These are phyloP conservation scores for Temnothorax longispinosus DNA, from an alignment of 1,140 invertebrate species.

Conservation along the genomic window DNA sequence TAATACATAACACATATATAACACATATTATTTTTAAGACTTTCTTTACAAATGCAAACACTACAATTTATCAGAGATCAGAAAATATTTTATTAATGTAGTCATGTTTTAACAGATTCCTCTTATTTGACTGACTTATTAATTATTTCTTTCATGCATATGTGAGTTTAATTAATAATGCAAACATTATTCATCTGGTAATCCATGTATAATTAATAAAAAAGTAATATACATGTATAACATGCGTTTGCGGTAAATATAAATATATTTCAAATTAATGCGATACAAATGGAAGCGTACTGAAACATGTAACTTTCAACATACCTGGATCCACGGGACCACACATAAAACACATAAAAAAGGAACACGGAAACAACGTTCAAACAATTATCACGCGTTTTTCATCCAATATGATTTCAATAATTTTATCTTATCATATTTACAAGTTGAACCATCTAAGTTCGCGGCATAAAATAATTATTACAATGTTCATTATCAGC, in stretches of 20 bases:
- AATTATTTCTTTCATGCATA: constrained; percentile 17
- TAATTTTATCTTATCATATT: constrained; percentile 3
- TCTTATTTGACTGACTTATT: not conserved
- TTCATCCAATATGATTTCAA: constrained; percentile 13
- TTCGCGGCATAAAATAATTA: constrained; percentile 12
- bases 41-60: not conserved
- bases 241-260: not conserved
- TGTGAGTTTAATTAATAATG: constrained; percentile 8
- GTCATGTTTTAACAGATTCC: not conserved
- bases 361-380: constrained; percentile 74
- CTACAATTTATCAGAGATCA: not conserved
- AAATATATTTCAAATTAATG: not conserved
- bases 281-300: not conserved
- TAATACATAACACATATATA: not conserved
- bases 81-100: not conserved
- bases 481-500: constrained; percentile 25
- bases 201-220: not conserved
- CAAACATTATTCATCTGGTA: not conserved
- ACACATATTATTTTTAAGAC: not conserved
- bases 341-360: constrained; percentile 80
- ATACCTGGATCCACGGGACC: constrained; percentile 79
- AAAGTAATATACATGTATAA: not conserved
- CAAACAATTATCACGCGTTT: constrained; percentile 53
- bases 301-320: constrained; percentile 72
- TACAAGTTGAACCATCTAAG: constrained; percentile 21